Evolutionary conservation across 2,113 vertebrate species (phyloP).

Genomic region (Psilopogon haemacephalus): DNA sequence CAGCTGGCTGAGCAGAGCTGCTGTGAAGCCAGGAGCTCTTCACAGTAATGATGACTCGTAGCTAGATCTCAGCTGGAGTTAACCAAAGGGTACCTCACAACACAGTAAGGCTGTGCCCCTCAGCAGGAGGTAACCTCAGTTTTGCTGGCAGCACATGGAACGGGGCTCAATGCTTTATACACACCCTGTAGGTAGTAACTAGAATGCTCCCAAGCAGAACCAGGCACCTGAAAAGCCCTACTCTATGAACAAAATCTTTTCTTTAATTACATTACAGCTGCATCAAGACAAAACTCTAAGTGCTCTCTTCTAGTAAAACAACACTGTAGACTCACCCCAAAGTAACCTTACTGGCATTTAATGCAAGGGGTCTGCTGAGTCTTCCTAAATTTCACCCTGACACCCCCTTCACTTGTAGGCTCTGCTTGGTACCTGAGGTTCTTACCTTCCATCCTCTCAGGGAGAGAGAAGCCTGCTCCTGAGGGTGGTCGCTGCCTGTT

Average conservation of each 20-base stretch:
- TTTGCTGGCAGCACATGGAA: background rate
- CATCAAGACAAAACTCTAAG: background rate
- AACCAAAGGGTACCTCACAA: background rate
- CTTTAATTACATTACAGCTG: background rate
- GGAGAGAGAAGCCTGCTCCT: constrained; percentile 76
- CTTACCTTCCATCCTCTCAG: constrained; percentile 95
- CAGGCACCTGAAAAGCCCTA: background rate
- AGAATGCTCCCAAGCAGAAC: background rate
- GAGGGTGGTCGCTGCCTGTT: constrained; percentile 84
- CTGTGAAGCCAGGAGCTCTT: background rate
- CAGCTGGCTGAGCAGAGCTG: background rate
- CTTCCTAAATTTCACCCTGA: background rate
- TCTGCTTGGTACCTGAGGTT: background rate
- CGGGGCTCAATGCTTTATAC: background rate
- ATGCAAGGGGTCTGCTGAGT: background rate
- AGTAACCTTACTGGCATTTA: accelerated
- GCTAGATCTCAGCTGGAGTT: background rate
- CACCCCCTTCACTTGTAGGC: accelerated
- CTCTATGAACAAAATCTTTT: background rate
- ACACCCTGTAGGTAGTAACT: background rate
- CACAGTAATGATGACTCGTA: accelerated
- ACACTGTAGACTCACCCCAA: background rate
- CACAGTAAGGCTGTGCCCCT: background rate
- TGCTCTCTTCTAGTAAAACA: background rate
- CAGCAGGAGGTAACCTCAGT: background rate